A percentile compares a stretch with the other conserved stretches of the same genome.
Evolutionary conservation across 2,888 invertebrate species (phyloP).

Genomic region (Meteorus cinctellus): DNA sequence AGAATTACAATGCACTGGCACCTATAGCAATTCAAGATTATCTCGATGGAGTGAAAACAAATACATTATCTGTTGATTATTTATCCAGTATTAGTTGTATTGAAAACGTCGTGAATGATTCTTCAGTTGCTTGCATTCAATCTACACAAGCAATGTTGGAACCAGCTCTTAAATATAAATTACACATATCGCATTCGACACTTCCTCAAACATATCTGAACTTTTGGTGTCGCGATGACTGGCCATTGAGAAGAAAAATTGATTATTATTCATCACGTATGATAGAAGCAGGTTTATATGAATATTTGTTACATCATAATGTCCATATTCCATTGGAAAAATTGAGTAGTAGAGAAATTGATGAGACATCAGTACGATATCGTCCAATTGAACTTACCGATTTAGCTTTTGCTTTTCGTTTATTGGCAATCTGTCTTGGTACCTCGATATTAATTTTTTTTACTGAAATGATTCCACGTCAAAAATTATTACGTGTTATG

Average conservation of each 20-base stretch:
- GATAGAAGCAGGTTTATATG: slow-evolving; percentile 2
- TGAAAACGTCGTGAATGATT: background rate
- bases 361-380: background rate
- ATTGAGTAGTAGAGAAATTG: background rate
- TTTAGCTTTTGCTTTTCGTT: background rate
- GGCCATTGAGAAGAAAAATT: background rate
- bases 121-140: background rate
- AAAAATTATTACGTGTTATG: too few relatives aligned
- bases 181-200: background rate
- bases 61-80: background rate
- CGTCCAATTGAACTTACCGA: background rate
- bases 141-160: background rate
- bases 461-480: background rate
- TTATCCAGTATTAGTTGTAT: background rate
- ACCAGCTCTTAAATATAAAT: background rate
- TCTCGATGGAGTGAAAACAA: background rate
- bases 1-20: too few relatives aligned
- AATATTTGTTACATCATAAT: background rate
- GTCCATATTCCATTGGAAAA: background rate
- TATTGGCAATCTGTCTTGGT: background rate
- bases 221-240: background rate
- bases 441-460: background rate
- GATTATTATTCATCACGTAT: background rate
- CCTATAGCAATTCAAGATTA: too few relatives aligned
- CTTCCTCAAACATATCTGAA: background rate